Evolutionary conservation across 35 echinoderm and acorn worm genomes (phyloP), one percentile per base, ranked within the genome.

Genomic region (Apostichopus japonicus): DNA sequence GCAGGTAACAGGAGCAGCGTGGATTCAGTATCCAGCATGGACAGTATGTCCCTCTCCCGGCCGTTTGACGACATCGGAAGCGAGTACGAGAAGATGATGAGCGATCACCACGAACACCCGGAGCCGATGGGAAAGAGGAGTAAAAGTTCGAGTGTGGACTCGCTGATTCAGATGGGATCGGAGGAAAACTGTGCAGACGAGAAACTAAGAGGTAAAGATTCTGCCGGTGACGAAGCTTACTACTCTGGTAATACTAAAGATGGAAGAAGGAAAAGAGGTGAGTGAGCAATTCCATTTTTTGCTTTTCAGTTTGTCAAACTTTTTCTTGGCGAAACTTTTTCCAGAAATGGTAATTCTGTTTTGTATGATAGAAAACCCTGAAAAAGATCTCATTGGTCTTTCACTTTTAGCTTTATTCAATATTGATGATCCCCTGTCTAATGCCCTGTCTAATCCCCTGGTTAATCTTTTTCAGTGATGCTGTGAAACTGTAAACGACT

Each of bases 61-160:
- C 96, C 93, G 15, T 97, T 97, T 87, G 96, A 97, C 13, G 96
- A 97, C 24, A 97, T 97, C 71, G 70, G 76, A 1, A 71, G 79
- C 52, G 96, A 97, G 87, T 97, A 97, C 76, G 24, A 83, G 25
- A 87, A 55, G 63, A 90, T 94, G 72, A 89, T 90, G 87, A 86
- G 17, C 54, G 96, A 93, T 62, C 94, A 95, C 79, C 77, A 77
- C 4, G 84, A 79, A 22, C 56, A 63, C 14, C 58, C 73, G 4
- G 53, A 65, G 9, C 63, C 77, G 33, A 75, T 73, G 23, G 65
- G 57, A 25, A 79, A 15, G n/a, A 57, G 24, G 56, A 91, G 77
- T 91, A 72, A 90, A 15, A 77, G 51, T 77, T 91, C 90, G 13
- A 78, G 72, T 67, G 61, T 58, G 8, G 90, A 91, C 71, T 91